Conservation (phyloP, 2,888 invertebrate genomes). For the Sicus ferrugineus region DNA sequence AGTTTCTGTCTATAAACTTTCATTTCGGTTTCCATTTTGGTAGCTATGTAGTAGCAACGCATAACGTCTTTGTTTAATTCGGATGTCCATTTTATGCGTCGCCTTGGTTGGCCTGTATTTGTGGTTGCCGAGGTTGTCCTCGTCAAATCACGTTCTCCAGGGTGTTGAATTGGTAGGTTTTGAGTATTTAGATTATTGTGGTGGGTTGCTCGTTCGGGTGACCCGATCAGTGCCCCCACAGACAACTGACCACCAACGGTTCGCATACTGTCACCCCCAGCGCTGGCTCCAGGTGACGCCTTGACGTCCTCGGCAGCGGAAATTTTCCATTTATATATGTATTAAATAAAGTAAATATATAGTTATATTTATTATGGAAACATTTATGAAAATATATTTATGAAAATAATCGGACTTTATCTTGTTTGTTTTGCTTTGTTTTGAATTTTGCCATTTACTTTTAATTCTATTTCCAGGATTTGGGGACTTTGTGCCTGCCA, state of each 20-base stretch:
- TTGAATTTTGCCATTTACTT: background rate
- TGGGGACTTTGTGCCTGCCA: conserved; percentile 90
- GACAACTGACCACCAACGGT: background rate
- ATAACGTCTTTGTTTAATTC: conserved; percentile 1
- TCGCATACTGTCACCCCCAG: conserved; percentile 12
- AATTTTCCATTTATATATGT: no score
- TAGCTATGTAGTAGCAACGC: background rate
- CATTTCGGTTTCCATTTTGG: background rate
- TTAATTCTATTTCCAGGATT: conserved; percentile 67
- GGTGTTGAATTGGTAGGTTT: background rate
- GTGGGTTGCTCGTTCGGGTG: conserved; percentile 7
- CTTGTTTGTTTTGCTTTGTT: no score
- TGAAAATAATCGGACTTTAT: no score
- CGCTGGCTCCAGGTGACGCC: conserved; percentile 10
- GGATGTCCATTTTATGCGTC: conserved; percentile 2
- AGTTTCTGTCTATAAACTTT: background rate
- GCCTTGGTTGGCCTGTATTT: background rate
- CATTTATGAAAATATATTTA: no score
- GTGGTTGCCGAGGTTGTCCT: background rate
- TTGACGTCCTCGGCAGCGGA: conserved; percentile 9
- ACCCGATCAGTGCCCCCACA: background rate
- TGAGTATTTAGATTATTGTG: background rate
- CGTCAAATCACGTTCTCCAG: background rate
- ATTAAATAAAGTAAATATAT: background rate
- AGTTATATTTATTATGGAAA: no score